Base-by-base conservation (phyloP, 1,140 invertebrate genomes). In the Chlorops oryzae region DNA sequence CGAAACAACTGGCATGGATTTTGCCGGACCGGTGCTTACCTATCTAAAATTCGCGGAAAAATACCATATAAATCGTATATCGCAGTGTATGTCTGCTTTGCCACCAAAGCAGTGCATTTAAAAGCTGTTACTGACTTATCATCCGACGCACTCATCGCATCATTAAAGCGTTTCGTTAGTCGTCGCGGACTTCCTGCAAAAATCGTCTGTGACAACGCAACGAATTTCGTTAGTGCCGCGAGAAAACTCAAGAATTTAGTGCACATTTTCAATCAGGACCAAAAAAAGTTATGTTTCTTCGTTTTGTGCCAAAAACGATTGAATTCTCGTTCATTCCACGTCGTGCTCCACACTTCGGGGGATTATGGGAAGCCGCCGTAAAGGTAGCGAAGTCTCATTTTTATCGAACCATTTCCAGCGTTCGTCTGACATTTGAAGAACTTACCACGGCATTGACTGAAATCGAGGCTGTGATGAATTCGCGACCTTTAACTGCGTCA, bases 161-260 rank as follows among this genome's bases (percentile, higher is more conserved):
- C 9, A 22, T 18, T 42, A 42, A 42, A 42, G 24, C 6, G 40
- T 5, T 42, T 42, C 17, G 24, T 42, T 9, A 10, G 6, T 6
- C 6, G 40, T 22, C 21, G 40, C 5, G 40, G 40, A 42, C 21
- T 47, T n/a, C 54, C 48, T 12, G 24, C 47, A 20, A 32, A 37
- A 2, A 50, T 6, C 51, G 57, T 53, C 21, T 59, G 51, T 20
- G 72, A 72, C 42, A 65, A 61, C 52, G 59, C 56, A 13, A 64
- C 59, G 5, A 64, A 52, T 48, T 64, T 60, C 37, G 28, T 52
- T 7, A 56, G 56, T 4, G 54, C 56, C 0, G 24, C 46, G 10
- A 52, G 43, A 15, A 47, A 61, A 42, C 23, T 57, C 18, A 32
- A 47, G 5, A 34, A 13, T 18, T 40, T 9, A 17, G 7, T 13